Conservation (phyloP, 2,797 vertebrate species). For the Emydoidea blandingii region DNA sequence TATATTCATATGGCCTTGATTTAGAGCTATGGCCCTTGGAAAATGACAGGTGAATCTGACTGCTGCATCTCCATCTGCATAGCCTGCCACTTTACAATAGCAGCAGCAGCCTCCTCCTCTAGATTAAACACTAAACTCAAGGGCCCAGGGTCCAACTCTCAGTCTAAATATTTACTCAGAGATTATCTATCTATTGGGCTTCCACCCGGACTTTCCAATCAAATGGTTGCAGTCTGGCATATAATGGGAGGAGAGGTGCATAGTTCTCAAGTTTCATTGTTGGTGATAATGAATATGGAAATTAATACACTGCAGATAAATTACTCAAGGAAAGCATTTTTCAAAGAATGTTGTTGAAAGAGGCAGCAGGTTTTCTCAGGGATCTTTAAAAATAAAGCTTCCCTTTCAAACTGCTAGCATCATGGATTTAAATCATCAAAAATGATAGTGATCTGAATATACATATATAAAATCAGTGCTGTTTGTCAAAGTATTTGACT, state of each 20-base stretch:
- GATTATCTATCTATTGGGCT: conserved; percentile 29
- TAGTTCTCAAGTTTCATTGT: conserved; percentile 66
- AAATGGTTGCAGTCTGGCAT: conserved; percentile 48
- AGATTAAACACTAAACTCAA: conserved; percentile 64
- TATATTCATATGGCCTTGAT: conserved; percentile 42
- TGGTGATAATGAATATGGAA: conserved; percentile 56
- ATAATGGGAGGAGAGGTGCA: conserved; percentile 50
- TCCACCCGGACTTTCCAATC: conserved; percentile 56
- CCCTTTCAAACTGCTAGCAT: not conserved
- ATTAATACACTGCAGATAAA: conserved; percentile 62
- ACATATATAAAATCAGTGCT: not conserved
- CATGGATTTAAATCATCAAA: not conserved
- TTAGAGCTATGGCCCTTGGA: conserved; percentile 53
- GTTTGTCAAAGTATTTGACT: not conserved
- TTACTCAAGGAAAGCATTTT: conserved; percentile 49
- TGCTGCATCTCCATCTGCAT: conserved; percentile 34
- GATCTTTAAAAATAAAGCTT: conserved; percentile 18
- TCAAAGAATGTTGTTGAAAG: not conserved
- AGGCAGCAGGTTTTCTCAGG: conserved; percentile 37
- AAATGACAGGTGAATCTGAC: conserved; percentile 58
- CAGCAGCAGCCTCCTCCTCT: conserved; percentile 52
- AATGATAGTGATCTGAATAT: not conserved
- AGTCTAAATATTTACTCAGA: conserved; percentile 71
- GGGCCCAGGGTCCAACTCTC: conserved; percentile 40
- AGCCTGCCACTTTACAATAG: conserved; percentile 56